Base-by-base conservation (phyloP, 2,113 vertebrate species). In the Cryptotis parvus region DNA sequence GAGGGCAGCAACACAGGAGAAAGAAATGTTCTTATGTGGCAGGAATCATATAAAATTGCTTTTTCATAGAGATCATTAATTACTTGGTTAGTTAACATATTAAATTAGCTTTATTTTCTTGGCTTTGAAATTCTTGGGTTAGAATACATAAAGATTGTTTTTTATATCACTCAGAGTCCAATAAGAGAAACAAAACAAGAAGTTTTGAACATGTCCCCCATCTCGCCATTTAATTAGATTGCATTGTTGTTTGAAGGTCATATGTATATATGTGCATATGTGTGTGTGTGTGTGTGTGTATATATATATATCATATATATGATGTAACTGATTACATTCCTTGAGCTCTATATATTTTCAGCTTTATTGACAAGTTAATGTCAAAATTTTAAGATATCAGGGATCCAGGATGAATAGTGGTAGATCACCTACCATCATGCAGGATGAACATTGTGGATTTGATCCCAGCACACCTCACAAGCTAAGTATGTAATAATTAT, bases 61-160 rank as follows among this genome's bases (percentile, higher is more conserved):
- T 18, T 55, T 55, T 55, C 18, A 5, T 16, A 55, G 15, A 55
- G 20, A 8, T 75, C 45, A 52, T 81, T 87, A 41, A 18, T 58
- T n/a, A 58, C 22, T 39, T 12, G 12, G 9, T 24, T 72, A 84
- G 72, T 85, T 52, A 75, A 39, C 61, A 35, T 41, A 77, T 86
- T 79, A 35, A 74, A 69, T 91, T 66, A 9, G 9, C 20, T 41
- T 93, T 29, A 87, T 93, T 77, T 75, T 88, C 52, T 66, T 58
- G 33, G 14, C 16, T 74, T 4, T 72, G 12, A 1, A 6, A 26
- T 39, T 80, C 11, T 86, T 35, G 41, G 70, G 4, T 73, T 84
- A 6, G 66, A 81, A 55, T 72, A 80, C n/a, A 33, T 31, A 70
- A 63, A 52, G 82, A 4, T 72, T 68, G 14, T 9, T 55, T 9